phyloP scores from a whole-genome alignment of 1,140 invertebrate genomes.

The Drosophila pallidifrons region DNA sequence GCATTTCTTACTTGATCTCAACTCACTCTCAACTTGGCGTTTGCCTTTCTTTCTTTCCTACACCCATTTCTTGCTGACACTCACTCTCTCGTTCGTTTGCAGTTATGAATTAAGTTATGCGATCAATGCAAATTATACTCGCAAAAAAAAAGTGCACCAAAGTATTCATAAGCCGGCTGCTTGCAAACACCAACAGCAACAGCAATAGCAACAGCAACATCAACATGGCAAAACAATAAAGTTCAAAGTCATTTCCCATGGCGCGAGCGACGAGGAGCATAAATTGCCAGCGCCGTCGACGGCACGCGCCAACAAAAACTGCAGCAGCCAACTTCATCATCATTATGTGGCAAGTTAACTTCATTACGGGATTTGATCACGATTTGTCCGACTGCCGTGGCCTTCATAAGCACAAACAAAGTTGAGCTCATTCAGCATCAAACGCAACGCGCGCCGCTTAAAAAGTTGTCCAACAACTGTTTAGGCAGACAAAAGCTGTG shows the following conservation, averaged over 20 bases:
- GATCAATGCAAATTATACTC: slow-evolving; percentile 66
- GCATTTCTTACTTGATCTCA: slow-evolving; percentile 7
- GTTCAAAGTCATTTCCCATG: slow-evolving; percentile 78
- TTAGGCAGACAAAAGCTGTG: background rate
- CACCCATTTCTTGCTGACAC: slow-evolving; percentile 33
- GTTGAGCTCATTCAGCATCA: slow-evolving; percentile 50
- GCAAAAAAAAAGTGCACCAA: slow-evolving; percentile 31
- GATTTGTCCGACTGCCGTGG: slow-evolving; percentile 60
- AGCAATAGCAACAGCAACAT: slow-evolving; percentile 12
- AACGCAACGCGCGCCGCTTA: slow-evolving; percentile 18
- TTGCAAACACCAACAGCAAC: slow-evolving; percentile 20
- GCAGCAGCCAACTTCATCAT: background rate
- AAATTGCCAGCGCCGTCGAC: slow-evolving; percentile 23
- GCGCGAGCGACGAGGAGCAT: slow-evolving; percentile 40
- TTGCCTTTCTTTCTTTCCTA: slow-evolving; percentile 19
- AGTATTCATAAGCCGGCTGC: slow-evolving; percentile 45
- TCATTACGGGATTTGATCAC: slow-evolving; percentile 50
- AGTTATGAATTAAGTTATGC: slow-evolving; percentile 80
- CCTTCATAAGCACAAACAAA: slow-evolving; percentile 64
- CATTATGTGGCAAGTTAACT: slow-evolving; percentile 4
- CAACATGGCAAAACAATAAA: slow-evolving; percentile 65
- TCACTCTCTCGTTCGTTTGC: slow-evolving; percentile 32
- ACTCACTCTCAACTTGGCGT: slow-evolving; percentile 5
- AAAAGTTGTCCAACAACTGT: slow-evolving; percentile 58
- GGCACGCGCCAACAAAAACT: slow-evolving; percentile 66